Base-by-base conservation (phyloP, 2,797 vertebrate species). In the Aldrovandia affinis region DNA sequence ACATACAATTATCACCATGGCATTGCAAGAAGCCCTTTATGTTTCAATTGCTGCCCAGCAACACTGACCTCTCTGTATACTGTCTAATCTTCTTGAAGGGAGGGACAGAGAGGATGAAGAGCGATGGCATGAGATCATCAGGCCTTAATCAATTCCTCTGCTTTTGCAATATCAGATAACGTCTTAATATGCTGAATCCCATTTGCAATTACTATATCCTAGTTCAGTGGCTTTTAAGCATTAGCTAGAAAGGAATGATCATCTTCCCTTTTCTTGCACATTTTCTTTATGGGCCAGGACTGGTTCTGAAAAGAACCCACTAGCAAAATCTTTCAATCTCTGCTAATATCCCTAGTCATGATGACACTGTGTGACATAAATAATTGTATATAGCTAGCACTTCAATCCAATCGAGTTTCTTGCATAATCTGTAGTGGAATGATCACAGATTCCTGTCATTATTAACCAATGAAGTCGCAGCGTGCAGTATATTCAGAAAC, bases 151-250 rank as follows among this genome's bases (percentile, higher is more conserved):
- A 61, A 70, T 68, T 52, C 4, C 77, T 63, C 36, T 52, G 1
- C 57, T 44, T 52, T 79, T 30, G 81, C 50, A 68, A 65, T 77
- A 83, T 63, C 52, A 83, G 82, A 70, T 12, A 2, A 18, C 4
- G 42, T 14, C 28, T 83, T 61, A 57, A 36, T 63, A 44, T 42
- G 36, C 57, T 63, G 15, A 42, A 61, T 42, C 80, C 57, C 57
- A 52, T 80, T 30, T 65, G 61, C 44, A 80, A 47, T 25, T 42
- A 36, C 59, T 80, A 18, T 47, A 80, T 55, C 77, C 18, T 80
- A 10, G 20, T 52, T 78, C 59, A 63, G 73, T n/a, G 59, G 14
- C 70, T 9, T 44, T n/a, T 0, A 75, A 2, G 39, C 70, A 42
- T 75, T n/a, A 75, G 39, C 70, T 75, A 44, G 7, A 42, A 75